Conservation (phyloP, 2,113 vertebrate genomes). For the Mastomys natalensis region DNA sequence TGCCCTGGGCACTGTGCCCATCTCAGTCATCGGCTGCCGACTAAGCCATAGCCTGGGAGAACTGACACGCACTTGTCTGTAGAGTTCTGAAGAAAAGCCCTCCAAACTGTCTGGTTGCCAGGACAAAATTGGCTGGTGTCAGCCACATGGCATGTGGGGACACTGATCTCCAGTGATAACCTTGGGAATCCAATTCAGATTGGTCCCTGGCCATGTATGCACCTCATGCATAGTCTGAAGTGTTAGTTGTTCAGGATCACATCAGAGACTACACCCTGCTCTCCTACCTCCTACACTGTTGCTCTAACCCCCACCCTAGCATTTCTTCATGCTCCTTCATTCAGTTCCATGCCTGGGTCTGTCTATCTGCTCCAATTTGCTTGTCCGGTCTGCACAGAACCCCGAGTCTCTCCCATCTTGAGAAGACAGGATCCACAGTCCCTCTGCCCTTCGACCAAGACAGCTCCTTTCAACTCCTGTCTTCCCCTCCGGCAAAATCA, state of each 20-base stretch:
- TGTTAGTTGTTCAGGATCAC: not conserved
- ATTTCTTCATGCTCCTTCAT: rapidly evolving
- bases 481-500: constrained; percentile 72
- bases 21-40: not conserved
- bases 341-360: not conserved
- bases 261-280: not conserved
- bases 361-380: not conserved
- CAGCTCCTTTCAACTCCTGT: constrained; percentile 72
- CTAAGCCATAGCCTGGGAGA: not conserved
- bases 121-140: not conserved
- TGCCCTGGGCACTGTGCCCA: not conserved
- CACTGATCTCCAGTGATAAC: not conserved
- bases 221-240: not conserved
- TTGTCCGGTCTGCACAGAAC: not conserved
- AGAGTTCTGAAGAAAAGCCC: not conserved
- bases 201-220: too few species aligned
- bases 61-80: not conserved
- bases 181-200: not conserved
- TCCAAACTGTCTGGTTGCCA: not conserved
- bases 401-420: not conserved
- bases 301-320: not conserved
- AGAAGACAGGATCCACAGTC: not conserved
- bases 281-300: not conserved
- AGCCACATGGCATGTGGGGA: rapidly evolving
- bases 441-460: constrained; percentile 37